phyloP scores from a whole-genome alignment of 64 coral and sea anemone species.

The Stylophora pistillata region DNA sequence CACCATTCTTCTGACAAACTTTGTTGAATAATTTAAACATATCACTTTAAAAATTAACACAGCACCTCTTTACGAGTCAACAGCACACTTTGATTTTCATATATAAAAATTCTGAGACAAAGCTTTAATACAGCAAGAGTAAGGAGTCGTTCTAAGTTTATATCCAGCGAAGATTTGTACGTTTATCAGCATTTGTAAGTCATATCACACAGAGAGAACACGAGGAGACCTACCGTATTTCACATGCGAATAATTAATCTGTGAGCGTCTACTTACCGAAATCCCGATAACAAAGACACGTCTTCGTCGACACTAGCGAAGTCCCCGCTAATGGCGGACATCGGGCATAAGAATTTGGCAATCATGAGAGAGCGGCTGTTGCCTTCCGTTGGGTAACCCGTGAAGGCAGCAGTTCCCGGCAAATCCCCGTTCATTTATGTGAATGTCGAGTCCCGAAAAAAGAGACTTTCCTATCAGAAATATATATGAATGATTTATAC shows the following conservation, averaged over 20 bases:
- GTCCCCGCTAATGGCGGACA: conserved; percentile 29
- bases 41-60: not conserved
- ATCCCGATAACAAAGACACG: conserved; percentile 16
- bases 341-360: conserved; percentile 31
- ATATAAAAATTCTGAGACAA: not conserved
- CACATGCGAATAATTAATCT: not conserved
- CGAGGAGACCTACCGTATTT: not conserved
- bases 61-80: not conserved
- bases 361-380: conserved; percentile 19
- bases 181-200: not conserved
- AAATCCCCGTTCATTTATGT: conserved; percentile 32
- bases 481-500: conserved; percentile 32
- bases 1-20: not conserved
- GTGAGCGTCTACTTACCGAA: not conserved
- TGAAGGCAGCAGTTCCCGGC: not conserved
- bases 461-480: not conserved
- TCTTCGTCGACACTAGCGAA: conserved; percentile 9
- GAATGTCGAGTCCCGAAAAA: not conserved
- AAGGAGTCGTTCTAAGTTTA: not conserved
- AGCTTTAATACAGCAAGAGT: too few species aligned
- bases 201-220: not conserved
- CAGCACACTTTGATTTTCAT: not conserved
- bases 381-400: not conserved
- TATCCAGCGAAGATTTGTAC: not conserved
- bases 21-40: not conserved